Conservation (phyloP, 2,797 vertebrate species). For the Poecilia velifera region DNA sequence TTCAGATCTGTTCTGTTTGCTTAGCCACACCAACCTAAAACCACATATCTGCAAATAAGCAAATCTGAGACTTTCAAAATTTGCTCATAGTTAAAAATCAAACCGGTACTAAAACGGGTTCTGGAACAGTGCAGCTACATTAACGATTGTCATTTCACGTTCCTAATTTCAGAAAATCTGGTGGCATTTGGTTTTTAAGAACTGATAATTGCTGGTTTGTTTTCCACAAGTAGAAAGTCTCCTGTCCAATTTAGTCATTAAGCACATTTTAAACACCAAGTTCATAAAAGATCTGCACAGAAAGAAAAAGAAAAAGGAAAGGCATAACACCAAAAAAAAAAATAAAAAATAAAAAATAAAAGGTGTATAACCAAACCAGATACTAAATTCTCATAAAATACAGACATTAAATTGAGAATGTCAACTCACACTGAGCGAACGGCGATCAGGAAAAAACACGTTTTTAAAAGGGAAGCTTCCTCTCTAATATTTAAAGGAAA, state of each 20-base stretch:
- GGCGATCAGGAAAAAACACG: background rate
- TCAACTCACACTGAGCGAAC: background rate
- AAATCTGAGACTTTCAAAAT: background rate
- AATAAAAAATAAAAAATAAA: background rate
- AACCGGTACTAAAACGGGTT: background rate
- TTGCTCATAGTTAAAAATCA: background rate
- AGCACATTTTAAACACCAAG: background rate
- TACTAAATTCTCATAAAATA: background rate
- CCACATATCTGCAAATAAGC: background rate
- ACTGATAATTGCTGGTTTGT: background rate
- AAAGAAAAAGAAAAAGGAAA: background rate
- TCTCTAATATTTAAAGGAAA: background rate
- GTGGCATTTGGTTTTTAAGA: background rate
- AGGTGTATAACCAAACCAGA: background rate
- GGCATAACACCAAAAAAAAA: background rate
- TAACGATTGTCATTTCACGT: background rate
- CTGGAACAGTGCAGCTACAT: background rate
- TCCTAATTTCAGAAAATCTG: background rate
- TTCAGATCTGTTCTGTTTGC: background rate
- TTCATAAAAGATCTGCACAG: background rate
- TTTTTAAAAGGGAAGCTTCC: background rate
- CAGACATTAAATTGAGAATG: background rate
- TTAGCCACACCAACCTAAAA: background rate
- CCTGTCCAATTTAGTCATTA: background rate
- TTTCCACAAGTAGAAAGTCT: background rate